Evolutionary conservation across 2,888 invertebrate genomes (phyloP).

Genomic region (Aspidapion aeneum): DNA sequence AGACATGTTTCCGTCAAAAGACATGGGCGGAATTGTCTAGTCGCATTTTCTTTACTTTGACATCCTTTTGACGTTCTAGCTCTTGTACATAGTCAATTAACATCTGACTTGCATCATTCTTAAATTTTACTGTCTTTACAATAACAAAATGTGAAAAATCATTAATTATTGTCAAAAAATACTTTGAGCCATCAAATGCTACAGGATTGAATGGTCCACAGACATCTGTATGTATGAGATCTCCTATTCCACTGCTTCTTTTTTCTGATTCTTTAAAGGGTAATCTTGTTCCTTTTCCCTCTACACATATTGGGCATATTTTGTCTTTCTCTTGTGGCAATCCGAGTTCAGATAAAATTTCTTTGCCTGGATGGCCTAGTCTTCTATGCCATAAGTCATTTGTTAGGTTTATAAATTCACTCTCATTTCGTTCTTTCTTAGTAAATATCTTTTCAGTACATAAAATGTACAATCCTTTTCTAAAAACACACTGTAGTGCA

Average conservation of each 20-base stretch:
- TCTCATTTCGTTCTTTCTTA: too few species aligned
- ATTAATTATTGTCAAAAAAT: constrained; percentile 17
- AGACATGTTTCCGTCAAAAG: too few species aligned
- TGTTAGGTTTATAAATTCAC: neutral
- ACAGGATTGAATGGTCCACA: too few species aligned
- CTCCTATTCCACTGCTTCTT: too few species aligned
- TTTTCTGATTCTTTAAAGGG: too few species aligned
- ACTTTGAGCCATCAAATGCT: too few species aligned
- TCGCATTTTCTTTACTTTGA: constrained; percentile 10
- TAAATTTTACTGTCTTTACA: constrained; percentile 3
- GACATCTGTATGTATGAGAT: too few species aligned
- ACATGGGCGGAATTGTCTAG: too few species aligned
- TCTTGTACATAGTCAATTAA: constrained; percentile 6
- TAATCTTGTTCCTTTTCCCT: too few species aligned
- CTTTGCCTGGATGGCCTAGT: neutral
- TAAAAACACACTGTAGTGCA: too few species aligned
- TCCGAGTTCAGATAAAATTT: neutral
- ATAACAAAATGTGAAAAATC: constrained; percentile 15
- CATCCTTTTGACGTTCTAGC: constrained; percentile 2
- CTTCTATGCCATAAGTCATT: constrained; percentile 3
- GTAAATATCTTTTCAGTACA: too few species aligned
- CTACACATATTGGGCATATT: neutral
- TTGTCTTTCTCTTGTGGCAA: constrained; percentile 8
- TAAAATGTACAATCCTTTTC: too few species aligned
- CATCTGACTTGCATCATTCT: constrained; percentile 4